Evolutionary conservation across 1,140 invertebrate species (phyloP).

Genomic region (Ceratina calcarata): DNA sequence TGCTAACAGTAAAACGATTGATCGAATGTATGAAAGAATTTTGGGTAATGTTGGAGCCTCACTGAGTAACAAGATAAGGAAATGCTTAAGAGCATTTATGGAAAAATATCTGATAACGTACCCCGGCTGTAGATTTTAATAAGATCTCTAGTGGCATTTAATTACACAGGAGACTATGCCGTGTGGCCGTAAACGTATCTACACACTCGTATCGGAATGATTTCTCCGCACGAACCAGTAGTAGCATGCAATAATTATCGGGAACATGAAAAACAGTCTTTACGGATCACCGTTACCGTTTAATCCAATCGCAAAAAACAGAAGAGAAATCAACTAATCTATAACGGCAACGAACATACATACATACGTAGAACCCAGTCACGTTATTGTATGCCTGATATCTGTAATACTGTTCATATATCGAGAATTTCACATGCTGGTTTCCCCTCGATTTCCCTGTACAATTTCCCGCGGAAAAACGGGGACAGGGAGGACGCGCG

Average conservation of each 20-base stretch:
- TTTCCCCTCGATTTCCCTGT: constrained; percentile 6
- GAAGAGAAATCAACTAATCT: neutral
- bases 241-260: constrained; percentile 26
- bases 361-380: neutral
- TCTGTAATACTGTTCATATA: neutral
- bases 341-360: no score
- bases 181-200: neutral
- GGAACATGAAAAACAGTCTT: neutral
- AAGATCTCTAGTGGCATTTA: no score
- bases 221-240: neutral
- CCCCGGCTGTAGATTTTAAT: no score
- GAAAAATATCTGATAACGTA: no score
- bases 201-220: constrained; percentile 1
- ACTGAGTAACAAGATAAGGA: no score
- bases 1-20: no score
- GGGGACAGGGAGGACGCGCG: neutral
- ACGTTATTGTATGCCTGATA: neutral
- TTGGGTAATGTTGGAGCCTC: no score
- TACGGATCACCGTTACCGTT: neutral
- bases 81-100: no score
- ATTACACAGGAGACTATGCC: neutral
- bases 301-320: neutral
- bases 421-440: constrained; percentile 14
- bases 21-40: no score
- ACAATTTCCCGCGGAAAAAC: neutral